A percentile compares a stretch with the other conserved stretches of the same genome.
These are phyloP conservation scores for Griposia aprilina DNA, from an alignment of 2,888 invertebrate species.

Conservation along the genomic window DNA sequence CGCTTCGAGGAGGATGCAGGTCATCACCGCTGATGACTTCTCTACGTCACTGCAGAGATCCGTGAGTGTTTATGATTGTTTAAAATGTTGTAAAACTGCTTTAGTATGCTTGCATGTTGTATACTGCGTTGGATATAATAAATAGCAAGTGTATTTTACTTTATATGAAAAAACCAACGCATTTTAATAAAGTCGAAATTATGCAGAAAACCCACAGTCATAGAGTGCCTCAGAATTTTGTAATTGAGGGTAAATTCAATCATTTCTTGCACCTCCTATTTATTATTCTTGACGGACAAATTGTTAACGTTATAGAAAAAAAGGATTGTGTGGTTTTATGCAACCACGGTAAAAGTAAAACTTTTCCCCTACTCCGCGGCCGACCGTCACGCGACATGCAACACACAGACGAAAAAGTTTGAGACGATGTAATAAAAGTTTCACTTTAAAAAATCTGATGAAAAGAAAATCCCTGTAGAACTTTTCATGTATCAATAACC, in stretches of 20 bases:
- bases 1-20: slow-evolving; percentile 89
- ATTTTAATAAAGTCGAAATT: not conserved
- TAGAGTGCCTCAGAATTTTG: not conserved
- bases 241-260: not conserved
- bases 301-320: no score
- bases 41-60: slow-evolving; percentile 88
- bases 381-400: no score
- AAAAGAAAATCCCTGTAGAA: not conserved
- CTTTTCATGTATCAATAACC: not conserved
- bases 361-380: no score
- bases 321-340: no score
- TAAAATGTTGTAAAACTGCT: not conserved
- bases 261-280: not conserved
- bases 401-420: no score
- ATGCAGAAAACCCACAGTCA: not conserved
- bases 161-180: not conserved
- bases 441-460: no score
- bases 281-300: not conserved
- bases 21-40: slow-evolving; percentile 90
- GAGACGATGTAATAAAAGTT: no score
- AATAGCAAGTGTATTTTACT: not conserved
- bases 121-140: not conserved
- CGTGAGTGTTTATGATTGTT: slow-evolving; percentile 75
- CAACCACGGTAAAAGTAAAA: no score
- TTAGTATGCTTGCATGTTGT: not conserved